Evolutionary conservation across 2,113 vertebrate genomes (phyloP), one percentile per base, ranked within the genome.

Genomic region (Carassius gibelio): DNA sequence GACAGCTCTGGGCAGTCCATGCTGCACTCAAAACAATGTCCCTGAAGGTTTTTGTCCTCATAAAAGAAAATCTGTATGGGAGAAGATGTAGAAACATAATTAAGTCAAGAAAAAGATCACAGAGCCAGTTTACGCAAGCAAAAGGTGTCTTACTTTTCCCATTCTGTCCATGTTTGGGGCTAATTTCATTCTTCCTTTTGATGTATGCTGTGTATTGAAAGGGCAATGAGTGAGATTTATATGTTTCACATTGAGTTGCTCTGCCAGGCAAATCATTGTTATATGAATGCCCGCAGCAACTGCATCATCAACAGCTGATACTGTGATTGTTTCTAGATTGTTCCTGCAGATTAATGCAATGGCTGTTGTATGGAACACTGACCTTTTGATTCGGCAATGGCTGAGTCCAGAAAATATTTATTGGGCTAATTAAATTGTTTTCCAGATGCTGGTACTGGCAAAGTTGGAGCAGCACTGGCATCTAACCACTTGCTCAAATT

Each of bases 31-130:
- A 90, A 89, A 38, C 86, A 89, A 88, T 89, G 89, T 13, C 93
- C 94, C 88, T 93, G 91, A 84, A 93, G 94, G 90, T 95, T 93
- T 23, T 86, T 90, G 88, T 94, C 94, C 89, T 94, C 92, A 8
- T 91, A 95, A 66, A 94, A 95, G 23, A 85, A 90, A 75, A 94
- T 94, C 93, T 95, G 89, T 10, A n/a, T 30, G 30, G 19, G n/a
- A 36, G 3, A 36, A 76, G 30, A 61, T 61, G 17, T 8, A 72
- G 66, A 8, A 68, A 81, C 42, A 81, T 6, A 81, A 3, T 30
- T 68, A 68, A 66, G 13, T 14, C 9, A 19, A 34, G 4, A 23
- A 68, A 8, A 21, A 68, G 13, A 50, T 26, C 9, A 26, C 5
- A 50, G n/a, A 48, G 45, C 2, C 17, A 52, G n/a, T 4, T 36